These are phyloP conservation scores for Anastatus disparis DNA, from an alignment of 1,140 invertebrate genomes.

Conservation along the genomic window DNA sequence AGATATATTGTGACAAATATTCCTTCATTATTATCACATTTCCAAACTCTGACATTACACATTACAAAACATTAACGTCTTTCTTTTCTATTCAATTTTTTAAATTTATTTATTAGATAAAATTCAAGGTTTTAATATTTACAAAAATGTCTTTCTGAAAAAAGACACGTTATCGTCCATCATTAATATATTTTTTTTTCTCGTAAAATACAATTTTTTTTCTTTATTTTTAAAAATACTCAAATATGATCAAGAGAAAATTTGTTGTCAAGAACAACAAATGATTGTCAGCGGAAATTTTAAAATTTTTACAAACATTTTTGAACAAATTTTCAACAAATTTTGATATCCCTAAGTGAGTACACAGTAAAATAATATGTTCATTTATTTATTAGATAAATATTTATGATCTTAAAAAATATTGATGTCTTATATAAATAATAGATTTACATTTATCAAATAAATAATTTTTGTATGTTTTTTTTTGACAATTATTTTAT, in stretches of 20 bases:
- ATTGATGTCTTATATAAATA: too few species aligned
- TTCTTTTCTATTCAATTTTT: not conserved
- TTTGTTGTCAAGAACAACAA: not conserved
- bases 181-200: not conserved
- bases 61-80: not conserved
- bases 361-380: not conserved
- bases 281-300: not conserved
- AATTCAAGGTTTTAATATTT: too few species aligned
- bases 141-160: constrained; percentile 23
- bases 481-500: too few species aligned
- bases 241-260: not conserved
- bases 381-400: too few species aligned
- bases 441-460: too few species aligned
- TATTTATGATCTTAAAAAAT: too few species aligned
- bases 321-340: not conserved
- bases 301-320: not conserved
- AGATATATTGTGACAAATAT: not conserved
- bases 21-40: constrained; percentile 9
- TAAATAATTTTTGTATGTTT: too few species aligned
- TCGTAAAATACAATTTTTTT: not conserved
- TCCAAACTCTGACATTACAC: not conserved
- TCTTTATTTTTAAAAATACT: constrained; percentile 23
- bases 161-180: not conserved
- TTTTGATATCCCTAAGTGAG: not conserved
- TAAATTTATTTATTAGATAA: too few species aligned